Evolutionary conservation across 2,113 vertebrate species (phyloP), one percentile per base, ranked within the genome.

Genomic region (Chaetops frenatus): DNA sequence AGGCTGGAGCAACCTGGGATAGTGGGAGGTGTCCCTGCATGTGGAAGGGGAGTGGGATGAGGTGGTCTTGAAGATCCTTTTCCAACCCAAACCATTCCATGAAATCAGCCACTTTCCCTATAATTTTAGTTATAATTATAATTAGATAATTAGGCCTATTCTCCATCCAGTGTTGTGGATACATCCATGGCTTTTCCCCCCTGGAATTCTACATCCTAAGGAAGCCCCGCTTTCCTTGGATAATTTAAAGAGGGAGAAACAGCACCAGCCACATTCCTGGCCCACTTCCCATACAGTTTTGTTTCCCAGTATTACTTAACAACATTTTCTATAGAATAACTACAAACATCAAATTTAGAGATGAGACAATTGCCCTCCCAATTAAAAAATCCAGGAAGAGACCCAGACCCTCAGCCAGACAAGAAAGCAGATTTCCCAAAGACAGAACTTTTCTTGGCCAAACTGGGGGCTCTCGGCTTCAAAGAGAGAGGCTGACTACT

Each of bases 221-320:
- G 62, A 79, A 70, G 22, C 2, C 10, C 0, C 0, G 0, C 7
- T 11, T 73, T 58, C 4, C 1, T 5, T 44, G 40, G 66, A 74
- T 25, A 12, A 38, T 17, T 23, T 9, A 20, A 67, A 54, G 25
- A 22, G 7, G 17, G n/a, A 7, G 7, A 67, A 60, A 2, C 21
- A 27, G 5, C 1, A 0, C 36, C 70, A 25, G 42, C 56, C 80
- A 60, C 1, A 2, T 1, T 28, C 12, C 44, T 1, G 3, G 20
- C 35, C 31, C 13, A 3, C 16, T 29, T n/a, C 35, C 25, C 36
- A 42, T 25, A 7, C 3, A 6, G 11, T 36, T 51, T 51, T 15
- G 17, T 23, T 58, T 33, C 62, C 36, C 62, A 7, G 36, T 10
- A 33, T 67, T 51, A 67, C 60, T 67, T 67, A 27, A 14, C 31